A percentile compares a stretch with the other conserved stretches of the same genome.
phyloP scores from a whole-genome alignment of 2,797 vertebrate genomes.

The Pangasius larnaudii region DNA sequence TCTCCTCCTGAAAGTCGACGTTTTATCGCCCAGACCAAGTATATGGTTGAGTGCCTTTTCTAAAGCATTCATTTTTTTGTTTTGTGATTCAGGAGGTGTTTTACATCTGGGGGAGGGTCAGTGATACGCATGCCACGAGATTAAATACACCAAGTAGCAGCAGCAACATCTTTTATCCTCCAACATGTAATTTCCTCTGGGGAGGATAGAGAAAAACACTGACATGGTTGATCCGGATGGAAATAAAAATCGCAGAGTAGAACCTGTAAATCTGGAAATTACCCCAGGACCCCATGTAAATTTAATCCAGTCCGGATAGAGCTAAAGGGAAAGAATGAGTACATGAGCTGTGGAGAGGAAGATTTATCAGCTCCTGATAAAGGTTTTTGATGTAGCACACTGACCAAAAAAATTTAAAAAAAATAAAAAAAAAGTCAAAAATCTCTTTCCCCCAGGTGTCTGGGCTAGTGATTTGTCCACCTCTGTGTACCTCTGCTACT shows the following conservation, averaged over 20 bases:
- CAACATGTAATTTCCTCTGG: background rate
- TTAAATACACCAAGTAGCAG: too few relatives aligned
- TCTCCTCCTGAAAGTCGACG: too few relatives aligned
- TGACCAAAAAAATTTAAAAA: background rate
- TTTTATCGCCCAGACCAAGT: background rate
- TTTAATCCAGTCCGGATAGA: background rate
- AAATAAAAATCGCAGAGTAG: background rate
- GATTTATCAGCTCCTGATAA: background rate
- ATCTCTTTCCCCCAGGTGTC: background rate
- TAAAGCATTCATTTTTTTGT: too few relatives aligned
- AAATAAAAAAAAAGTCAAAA: background rate
- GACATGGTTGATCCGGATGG: background rate
- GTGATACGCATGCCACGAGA: too few relatives aligned
- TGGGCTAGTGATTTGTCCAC: background rate
- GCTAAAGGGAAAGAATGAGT: background rate
- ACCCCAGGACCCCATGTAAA: background rate
- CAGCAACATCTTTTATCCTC: too few relatives aligned
- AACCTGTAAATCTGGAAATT: background rate
- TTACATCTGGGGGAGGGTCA: too few relatives aligned
- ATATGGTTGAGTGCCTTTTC: background rate
- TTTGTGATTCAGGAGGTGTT: too few relatives aligned
- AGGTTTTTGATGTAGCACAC: background rate
- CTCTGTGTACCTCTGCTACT: background rate
- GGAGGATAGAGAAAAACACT: background rate
- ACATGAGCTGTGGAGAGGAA: too few relatives aligned